Evolutionary conservation across 53 echinoderm and acorn worm genomes (phyloP), one percentile per base, ranked within the genome.

Genomic region (Mesocentrotus franciscanus): DNA sequence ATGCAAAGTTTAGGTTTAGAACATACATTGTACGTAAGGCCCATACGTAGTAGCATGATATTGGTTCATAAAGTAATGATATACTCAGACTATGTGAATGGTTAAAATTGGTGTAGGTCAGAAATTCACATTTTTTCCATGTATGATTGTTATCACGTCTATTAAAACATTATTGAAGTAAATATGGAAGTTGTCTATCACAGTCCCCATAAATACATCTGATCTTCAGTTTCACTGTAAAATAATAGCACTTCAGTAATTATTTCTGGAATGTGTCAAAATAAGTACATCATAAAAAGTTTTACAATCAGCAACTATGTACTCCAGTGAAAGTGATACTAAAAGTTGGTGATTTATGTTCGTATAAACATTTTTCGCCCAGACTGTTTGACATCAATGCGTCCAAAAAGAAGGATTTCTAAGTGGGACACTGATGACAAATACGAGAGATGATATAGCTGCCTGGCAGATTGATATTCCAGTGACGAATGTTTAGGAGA

Each of bases 401-500:
- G 14, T 30, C 30, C 12, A 30, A 11, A 30, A 30, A 30, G 14
- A 30, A 32, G 29, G 10, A 14, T 18, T 18, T 29, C 30, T 17
- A 74, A 74, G 74, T 74, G 30, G 74, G 32, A 1, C 1, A 11
- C 29, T 32, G 29, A 14, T 13, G 27, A 32, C 30, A 74, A 74
- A 81, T 81, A 42, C 15, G 42, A 7, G 22, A 20, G 18, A 81
- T 39, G 36, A 39, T 39, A 79, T 89, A 29, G 60, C 90, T 58
- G 59, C 26, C n/a, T 27, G 29, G 59, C 90, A 90, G 56, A 60
- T 90, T 27, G 90, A 60, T 59, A 56, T 60, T 90, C 58, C 90
- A 59, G 81, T 81, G 36, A 42, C 42, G 81, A 81, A 42, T 81
- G 81, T 81, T 90, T 90, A 90, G n/a, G 90, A 60, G 90, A 60